phyloP scores from a whole-genome alignment of 37 sponge, comb jelly and placozoan species.

The Ephydatia muelleri region DNA sequence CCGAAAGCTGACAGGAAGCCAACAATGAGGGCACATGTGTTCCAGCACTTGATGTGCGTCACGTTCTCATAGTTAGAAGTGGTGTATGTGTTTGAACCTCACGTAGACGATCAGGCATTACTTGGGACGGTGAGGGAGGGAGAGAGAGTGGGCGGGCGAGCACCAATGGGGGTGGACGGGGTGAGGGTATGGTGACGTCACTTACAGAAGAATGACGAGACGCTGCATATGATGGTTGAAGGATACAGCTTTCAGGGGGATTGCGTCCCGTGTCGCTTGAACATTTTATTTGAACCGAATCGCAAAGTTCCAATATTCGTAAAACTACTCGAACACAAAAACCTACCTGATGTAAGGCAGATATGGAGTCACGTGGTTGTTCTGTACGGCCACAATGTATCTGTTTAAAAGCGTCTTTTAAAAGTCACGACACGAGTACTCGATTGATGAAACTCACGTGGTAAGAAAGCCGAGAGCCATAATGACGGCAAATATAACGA shows the following conservation, averaged over 20 bases:
- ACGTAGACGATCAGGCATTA: constrained; percentile 4
- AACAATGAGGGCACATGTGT: constrained; percentile 2
- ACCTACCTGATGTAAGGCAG: constrained; percentile 53
- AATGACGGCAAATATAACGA: neutral
- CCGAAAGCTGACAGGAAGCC: constrained; percentile 46
- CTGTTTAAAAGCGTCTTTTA: too few relatives aligned
- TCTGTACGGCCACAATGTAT: constrained; percentile 37
- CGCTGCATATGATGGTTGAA: constrained; percentile 49
- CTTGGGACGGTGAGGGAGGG: constrained; percentile 2
- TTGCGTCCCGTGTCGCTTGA: constrained; percentile 72
- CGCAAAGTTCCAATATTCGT: too few relatives aligned
- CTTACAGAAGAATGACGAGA: constrained; percentile 47
- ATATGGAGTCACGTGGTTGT: constrained; percentile 39
- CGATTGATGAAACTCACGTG: constrained; percentile 14
- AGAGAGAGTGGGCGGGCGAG: too few relatives aligned
- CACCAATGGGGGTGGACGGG: too few relatives aligned
- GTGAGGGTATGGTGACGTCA: neutral
- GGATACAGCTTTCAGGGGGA: constrained; percentile 80
- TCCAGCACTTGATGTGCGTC: constrained; percentile 19
- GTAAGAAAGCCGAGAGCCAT: constrained; percentile 15
- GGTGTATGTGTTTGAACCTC: constrained; percentile 17
- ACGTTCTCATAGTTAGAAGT: neutral
- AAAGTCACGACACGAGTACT: too few relatives aligned
- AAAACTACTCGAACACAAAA: neutral
- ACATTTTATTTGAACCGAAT: too few relatives aligned